Conservation (phyloP, 2,113 vertebrate species). For the Chloebia gouldiae region DNA sequence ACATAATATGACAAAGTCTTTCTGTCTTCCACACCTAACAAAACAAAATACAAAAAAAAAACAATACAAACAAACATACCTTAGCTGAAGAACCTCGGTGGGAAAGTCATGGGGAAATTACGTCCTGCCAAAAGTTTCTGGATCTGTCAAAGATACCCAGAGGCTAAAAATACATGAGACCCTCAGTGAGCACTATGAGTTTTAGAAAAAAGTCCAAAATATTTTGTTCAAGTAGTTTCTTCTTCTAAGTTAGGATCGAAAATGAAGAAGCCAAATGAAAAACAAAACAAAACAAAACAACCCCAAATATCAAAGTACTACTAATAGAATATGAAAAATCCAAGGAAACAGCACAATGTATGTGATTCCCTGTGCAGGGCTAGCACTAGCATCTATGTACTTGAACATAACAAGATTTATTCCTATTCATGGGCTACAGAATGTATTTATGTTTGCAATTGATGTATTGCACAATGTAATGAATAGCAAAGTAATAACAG, state of each 20-base stretch:
- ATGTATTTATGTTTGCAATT: slow-evolving; percentile 16
- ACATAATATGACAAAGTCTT: neutral
- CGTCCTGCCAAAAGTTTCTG: neutral
- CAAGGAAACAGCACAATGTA: neutral
- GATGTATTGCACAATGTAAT: neutral
- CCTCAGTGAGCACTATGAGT: neutral
- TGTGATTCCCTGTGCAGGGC: neutral
- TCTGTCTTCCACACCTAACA: neutral
- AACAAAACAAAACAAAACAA: neutral
- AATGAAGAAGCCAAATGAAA: neutral
- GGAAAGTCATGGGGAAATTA: neutral
- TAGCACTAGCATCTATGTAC: neutral
- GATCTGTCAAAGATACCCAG: neutral
- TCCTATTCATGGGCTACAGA: neutral
- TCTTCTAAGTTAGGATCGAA: neutral
- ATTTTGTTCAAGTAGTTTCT: neutral
- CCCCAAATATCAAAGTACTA: neutral
- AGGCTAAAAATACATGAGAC: neutral
- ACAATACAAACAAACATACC: neutral
- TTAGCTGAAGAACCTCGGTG: neutral
- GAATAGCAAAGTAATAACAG: slow-evolving; percentile 20
- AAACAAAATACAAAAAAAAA: neutral
- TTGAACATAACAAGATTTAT: neutral
- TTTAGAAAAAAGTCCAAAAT: neutral
- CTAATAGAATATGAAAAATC: neutral